Base-by-base conservation (phyloP, 2,113 vertebrate species). In the Phalacrocorax carbo region DNA sequence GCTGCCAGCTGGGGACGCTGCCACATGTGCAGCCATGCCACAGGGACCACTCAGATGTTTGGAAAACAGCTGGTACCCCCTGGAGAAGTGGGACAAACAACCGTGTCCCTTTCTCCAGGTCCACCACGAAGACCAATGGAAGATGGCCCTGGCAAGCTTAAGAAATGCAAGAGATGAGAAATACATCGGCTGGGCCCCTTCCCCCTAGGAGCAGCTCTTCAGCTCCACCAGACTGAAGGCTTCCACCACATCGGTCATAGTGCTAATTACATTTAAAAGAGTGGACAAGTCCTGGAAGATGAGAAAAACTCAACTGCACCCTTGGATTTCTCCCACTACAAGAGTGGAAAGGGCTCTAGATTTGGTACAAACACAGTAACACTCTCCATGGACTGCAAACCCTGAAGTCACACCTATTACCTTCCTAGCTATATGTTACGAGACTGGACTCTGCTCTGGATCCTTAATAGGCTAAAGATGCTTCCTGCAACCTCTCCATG, bases 81-180 rank as follows among this genome's bases (percentile, higher is more conserved):
- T 65, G 44, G 73, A 83, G 32, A 79, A 64, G 66, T 46, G 32
- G 8, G 34, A 48, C 36, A 57, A 68, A 40, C 30, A 64, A 23
- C 13, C 1, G 0, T 6, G 17, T 19, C 34, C 52, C 58, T 13
- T 66, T 51, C 44, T 69, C 42, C 22, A 29, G 29, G 29, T 65
- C 55, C 62, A 64, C 22, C 55, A 21, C 0, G 0, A 64, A 36
- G 15, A 27, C 36, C 23, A n/a, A 21, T 0, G 8, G 80, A n/a
- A 82, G 20, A 30, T 13, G 40, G 40, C 17, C 20, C 71, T 34
- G 58, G 25, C 36, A 71, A 57, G 60, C 78, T 42, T 38, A 36
- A 68, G 65, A 54, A 54, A 76, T 7, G 16, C 17, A 54, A 25
- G 46, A 49, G 29, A 42, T 44, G 46, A 93, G 65, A 58, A 73